These are phyloP conservation scores for Planiliza haematocheilus DNA, from an alignment of 2,113 vertebrate species.

Conservation along the genomic window DNA sequence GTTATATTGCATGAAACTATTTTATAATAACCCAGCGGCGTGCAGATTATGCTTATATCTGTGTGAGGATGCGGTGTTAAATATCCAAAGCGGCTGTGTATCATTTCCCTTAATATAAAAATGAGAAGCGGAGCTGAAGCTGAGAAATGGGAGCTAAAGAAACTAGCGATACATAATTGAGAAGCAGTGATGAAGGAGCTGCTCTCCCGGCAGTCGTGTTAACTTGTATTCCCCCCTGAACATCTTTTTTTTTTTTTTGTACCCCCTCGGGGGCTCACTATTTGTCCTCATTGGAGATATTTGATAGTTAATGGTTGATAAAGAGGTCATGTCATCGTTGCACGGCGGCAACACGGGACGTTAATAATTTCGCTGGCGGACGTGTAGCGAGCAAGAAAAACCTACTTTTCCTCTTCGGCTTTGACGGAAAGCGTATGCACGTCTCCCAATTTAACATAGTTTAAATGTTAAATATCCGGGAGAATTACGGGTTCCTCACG, in stretches of 20 bases:
- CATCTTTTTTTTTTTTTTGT: conserved; percentile 25
- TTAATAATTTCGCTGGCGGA: conserved; percentile 54
- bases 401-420: conserved; percentile 30
- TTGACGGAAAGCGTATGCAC: conserved; percentile 48
- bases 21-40: conserved; percentile 10
- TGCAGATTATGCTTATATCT: conserved; percentile 28
- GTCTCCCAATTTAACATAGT: conserved; percentile 40
- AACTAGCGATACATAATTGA: conserved; percentile 72
- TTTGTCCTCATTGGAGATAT: conserved; percentile 73
- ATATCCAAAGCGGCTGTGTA: conserved; percentile 34
- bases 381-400: conserved; percentile 18
- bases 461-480: conserved; percentile 64
- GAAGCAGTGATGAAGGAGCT: conserved; percentile 66
- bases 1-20: conserved; percentile 71
- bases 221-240: conserved; percentile 79
- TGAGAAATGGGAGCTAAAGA: conserved; percentile 60
- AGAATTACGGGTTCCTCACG: conserved; percentile 58
- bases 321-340: conserved; percentile 74
- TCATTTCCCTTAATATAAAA: conserved; percentile 59
- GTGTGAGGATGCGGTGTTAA: conserved; percentile 45
- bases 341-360: conserved; percentile 61
- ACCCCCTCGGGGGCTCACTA: conserved; percentile 64
- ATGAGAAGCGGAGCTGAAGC: conserved; percentile 52
- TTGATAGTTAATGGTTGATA: conserved; percentile 76
- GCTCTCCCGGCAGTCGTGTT: conserved; percentile 67